Evolutionary conservation across 2,888 invertebrate genomes (phyloP).

Genomic region (Amiota mariae): DNA sequence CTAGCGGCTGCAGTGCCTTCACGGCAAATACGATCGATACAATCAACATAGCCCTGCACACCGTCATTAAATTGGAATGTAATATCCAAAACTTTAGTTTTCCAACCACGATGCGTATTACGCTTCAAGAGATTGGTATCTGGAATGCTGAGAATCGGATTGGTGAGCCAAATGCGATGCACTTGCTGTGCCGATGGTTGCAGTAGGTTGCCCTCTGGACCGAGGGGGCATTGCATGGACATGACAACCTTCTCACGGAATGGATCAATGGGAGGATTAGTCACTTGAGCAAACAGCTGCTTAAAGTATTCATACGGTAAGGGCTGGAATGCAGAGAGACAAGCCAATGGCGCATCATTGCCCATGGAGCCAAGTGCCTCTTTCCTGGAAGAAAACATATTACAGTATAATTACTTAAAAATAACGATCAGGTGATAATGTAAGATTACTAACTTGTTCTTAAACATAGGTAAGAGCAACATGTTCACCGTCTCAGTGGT

Average conservation of each 20-base stretch:
- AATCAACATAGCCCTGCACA: conserved; percentile 82
- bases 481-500: conserved; percentile 96
- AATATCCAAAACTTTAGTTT: conserved; percentile 88
- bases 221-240: conserved; percentile 97
- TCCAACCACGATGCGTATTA: conserved; percentile 91
- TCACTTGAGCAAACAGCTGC: conserved; percentile 98
- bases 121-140: conserved; percentile 91
- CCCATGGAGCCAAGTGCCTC: conserved; percentile 99
- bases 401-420: background rate
- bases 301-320: conserved; percentile 98
- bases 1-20: conserved; percentile 88
- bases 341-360: conserved; percentile 97
- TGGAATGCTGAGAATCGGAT: conserved; percentile 93
- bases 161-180: conserved; percentile 91
- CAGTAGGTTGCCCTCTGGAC: conserved; percentile 95
- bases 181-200: conserved; percentile 90
- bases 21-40: conserved; percentile 85
- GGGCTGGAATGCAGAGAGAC: conserved; percentile 95
- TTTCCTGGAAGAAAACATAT: conserved; percentile 80
- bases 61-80: conserved; percentile 88
- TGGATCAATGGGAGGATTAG: conserved; percentile 99
- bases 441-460: conserved; percentile 82
- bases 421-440: background rate
- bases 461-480: conserved; percentile 96
- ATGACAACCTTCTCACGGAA: conserved; percentile 98